phyloP scores from a whole-genome alignment of 1,140 invertebrate species.

The Zaprionus ghesquierei region DNA sequence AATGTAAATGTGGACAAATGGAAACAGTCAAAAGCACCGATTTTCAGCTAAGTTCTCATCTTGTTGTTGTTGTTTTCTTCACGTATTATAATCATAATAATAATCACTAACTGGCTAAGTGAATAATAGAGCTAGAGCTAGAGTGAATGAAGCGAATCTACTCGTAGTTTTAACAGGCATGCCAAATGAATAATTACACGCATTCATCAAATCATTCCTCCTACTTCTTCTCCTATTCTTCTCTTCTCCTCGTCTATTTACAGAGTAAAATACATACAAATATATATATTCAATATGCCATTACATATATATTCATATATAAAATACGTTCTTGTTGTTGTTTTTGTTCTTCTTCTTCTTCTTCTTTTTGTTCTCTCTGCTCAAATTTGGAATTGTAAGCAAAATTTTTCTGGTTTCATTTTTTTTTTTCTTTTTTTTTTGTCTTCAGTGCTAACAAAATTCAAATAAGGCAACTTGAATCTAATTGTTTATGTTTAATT shows the following conservation, averaged over 20 bases:
- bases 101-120: conserved; percentile 65
- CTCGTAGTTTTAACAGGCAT: conserved; percentile 40
- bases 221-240: neutral
- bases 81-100: conserved; percentile 55
- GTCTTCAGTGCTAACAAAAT: conserved; percentile 70
- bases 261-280: conserved; percentile 72
- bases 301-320: conserved; percentile 75
- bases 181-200: conserved; percentile 35
- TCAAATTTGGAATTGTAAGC: conserved; percentile 50
- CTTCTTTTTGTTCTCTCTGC: conserved; percentile 33
- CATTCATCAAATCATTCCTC: neutral
- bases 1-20: conserved; percentile 82
- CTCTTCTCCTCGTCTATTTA: conserved; percentile 33
- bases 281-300: conserved; percentile 61
- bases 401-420: conserved; percentile 36
- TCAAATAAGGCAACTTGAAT: conserved; percentile 81
- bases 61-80: conserved; percentile 37
- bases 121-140: conserved; percentile 55
- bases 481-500: conserved; percentile 54
- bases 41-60: conserved; percentile 81
- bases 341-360: too few relatives aligned
- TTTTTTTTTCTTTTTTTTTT: conserved; percentile 3
- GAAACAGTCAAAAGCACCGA: conserved; percentile 83
- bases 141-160: conserved; percentile 38
- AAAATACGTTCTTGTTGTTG: conserved; percentile 62